Evolutionary conservation across 2,113 vertebrate genomes (phyloP).

Genomic region (Glaucidium brasilianum): DNA sequence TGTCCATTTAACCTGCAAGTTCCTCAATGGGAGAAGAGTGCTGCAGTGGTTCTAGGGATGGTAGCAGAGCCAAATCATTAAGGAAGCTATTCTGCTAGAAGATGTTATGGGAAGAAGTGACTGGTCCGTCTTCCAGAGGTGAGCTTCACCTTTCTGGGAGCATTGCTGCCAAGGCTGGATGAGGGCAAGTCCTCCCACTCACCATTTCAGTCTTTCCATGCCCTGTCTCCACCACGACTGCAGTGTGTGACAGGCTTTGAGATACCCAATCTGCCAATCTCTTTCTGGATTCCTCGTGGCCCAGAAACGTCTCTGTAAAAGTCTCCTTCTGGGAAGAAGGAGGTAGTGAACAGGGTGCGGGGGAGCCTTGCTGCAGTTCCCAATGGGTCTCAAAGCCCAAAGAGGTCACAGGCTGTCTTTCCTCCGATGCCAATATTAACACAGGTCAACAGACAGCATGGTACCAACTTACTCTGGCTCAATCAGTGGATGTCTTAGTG

Average conservation of each 20-base stretch:
- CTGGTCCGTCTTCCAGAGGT: background rate
- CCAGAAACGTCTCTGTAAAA: background rate
- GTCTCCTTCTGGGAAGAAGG: background rate
- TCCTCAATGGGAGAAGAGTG: background rate
- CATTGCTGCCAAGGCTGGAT: background rate
- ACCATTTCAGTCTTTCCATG: background rate
- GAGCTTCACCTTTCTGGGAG: background rate
- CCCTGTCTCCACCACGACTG: background rate
- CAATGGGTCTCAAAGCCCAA: background rate
- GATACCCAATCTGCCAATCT: background rate
- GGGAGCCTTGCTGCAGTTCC: background rate
- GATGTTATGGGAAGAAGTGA: background rate
- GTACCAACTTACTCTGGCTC: background rate
- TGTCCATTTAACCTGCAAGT: background rate
- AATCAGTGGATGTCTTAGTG: background rate
- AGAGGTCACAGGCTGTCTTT: background rate
- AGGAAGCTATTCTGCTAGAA: background rate
- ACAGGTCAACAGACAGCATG: background rate
- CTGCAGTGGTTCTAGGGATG: background rate
- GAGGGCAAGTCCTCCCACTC: background rate
- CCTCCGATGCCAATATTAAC: background rate
- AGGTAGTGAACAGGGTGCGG: no score
- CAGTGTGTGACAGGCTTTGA: background rate
- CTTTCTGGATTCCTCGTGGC: background rate
- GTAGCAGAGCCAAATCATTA: background rate